Conservation (phyloP, 2,113 vertebrate genomes). For the Menidia beryllina region DNA sequence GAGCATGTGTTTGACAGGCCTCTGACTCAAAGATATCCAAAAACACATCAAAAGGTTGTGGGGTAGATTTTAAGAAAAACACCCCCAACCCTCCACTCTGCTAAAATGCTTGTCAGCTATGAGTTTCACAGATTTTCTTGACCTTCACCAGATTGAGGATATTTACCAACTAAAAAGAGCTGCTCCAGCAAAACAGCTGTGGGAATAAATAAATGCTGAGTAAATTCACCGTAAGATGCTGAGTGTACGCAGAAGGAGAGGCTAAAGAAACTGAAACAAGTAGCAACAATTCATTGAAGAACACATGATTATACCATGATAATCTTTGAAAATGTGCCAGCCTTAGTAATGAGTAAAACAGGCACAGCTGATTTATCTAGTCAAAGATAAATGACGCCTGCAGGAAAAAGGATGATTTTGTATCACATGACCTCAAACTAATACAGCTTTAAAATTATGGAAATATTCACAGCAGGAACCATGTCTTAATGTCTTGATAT, state of each 20-base stretch:
- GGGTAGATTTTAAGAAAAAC: conserved; percentile 1
- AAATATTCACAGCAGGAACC: no score
- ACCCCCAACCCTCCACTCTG: neutral
- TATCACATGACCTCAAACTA: no score
- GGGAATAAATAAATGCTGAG: neutral
- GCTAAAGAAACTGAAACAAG: no score
- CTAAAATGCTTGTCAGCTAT: conserved; percentile 18
- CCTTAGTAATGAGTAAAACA: neutral
- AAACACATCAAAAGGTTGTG: conserved; percentile 18
- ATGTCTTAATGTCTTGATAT: no score
- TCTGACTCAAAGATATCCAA: conserved; percentile 5
- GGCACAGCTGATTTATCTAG: neutral
- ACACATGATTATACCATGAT: no score
- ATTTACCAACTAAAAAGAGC: neutral
- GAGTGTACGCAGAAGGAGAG: no score
- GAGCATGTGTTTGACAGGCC: conserved; percentile 61
- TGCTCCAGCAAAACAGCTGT: no score
- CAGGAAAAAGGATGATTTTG: no score
- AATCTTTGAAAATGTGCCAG: neutral
- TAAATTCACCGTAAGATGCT: no score
- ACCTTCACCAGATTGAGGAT: neutral
- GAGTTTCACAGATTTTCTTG: conserved; percentile 10
- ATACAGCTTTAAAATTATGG: no score
- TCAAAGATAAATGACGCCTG: neutral
- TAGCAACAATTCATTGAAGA: no score